These are phyloP conservation scores for Gadus chalcogrammus DNA, from an alignment of 2,113 vertebrate species.

Conservation along the genomic window DNA sequence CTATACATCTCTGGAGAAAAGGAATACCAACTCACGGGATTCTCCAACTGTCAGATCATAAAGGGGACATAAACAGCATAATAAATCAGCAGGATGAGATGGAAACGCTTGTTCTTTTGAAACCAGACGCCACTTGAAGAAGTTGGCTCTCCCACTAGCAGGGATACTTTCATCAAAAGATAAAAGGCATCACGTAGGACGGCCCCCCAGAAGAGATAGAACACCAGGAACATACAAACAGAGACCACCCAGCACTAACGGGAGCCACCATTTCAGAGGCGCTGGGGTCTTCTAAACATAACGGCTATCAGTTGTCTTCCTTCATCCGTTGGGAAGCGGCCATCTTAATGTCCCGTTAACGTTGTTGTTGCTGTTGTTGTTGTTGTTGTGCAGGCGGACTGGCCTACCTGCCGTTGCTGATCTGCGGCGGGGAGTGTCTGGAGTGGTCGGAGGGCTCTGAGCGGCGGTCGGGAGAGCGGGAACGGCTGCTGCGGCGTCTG, in stretches of 20 bases:
- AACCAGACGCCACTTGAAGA: no score
- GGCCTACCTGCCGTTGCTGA: conserved; percentile 92
- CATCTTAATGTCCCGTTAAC: neutral
- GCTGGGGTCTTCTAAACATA: no score
- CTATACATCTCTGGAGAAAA: no score
- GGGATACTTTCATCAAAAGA: neutral
- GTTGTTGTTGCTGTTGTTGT: neutral
- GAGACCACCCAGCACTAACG: no score
- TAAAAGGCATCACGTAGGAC: no score
- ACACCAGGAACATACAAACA: no score
- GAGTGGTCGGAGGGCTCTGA: conserved; percentile 96
- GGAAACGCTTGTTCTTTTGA: neutral
- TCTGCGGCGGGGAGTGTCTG: conserved; percentile 92
- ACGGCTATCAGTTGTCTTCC: no score
- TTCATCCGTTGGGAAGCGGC: no score
- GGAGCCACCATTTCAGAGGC: no score
- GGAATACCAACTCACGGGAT: conserved; percentile 45
- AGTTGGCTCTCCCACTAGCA: neutral
- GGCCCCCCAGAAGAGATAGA: no score
- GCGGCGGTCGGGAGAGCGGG: conserved; percentile 91
- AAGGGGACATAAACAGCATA: conserved; percentile 21
- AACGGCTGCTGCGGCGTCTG: conserved; percentile 87
- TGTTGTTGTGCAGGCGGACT: no score
- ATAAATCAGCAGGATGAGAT: neutral
- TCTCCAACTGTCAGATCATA: conserved; percentile 47